phyloP scores from a whole-genome alignment of 2,797 vertebrate genomes.

The Vireo griseus region DNA sequence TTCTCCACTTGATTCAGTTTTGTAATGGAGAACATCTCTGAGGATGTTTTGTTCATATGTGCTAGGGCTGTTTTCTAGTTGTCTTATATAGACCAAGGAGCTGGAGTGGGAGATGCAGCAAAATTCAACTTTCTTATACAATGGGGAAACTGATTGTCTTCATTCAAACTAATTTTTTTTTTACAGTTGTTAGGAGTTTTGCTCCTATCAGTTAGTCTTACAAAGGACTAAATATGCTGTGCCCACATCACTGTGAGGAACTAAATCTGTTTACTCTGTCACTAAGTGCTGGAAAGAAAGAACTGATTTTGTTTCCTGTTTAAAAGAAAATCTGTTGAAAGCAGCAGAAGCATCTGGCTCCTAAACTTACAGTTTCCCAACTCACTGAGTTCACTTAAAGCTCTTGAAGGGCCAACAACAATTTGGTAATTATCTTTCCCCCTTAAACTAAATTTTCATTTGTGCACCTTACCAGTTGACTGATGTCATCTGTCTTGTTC shows the following conservation, averaged over 20 bases:
- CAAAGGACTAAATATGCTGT: not conserved
- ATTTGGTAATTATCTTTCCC: not conserved
- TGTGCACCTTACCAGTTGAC: not conserved
- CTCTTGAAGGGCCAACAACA: not conserved
- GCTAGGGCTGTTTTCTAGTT: not conserved
- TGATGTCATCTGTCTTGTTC: not conserved
- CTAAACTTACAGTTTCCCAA: not conserved
- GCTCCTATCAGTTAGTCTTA: not conserved
- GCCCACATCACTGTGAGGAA: not conserved
- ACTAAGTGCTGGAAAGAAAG: not conserved
- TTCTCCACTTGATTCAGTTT: not conserved
- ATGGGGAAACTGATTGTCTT: not conserved
- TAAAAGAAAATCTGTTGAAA: not conserved
- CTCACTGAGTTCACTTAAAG: not conserved
- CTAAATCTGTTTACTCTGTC: not conserved
- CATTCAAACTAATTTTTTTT: not conserved
- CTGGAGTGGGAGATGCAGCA: not conserved
- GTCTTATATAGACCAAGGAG: not conserved
- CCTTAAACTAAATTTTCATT: not conserved
- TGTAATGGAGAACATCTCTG: not conserved
- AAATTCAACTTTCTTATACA: not conserved
- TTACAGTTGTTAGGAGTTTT: not conserved
- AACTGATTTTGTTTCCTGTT: not conserved
- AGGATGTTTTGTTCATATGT: not conserved
- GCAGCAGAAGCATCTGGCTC: not conserved